phyloP scores from a whole-genome alignment of 92 coral and sea anemone genomes.

The Phenganax stokvisi region DNA sequence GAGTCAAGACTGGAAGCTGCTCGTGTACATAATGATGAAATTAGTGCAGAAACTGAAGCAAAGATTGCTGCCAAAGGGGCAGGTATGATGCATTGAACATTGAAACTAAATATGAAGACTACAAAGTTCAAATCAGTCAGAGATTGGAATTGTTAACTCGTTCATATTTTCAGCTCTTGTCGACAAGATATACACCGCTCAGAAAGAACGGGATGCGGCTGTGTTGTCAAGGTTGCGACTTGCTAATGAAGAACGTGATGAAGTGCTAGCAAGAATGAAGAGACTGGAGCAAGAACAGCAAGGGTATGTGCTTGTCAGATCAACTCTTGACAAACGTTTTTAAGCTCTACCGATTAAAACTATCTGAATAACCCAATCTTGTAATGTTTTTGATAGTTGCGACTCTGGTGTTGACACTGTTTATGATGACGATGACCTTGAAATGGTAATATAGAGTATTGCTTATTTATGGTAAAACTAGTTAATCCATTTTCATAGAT shows the following conservation, averaged over 20 bases:
- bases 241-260: conserved; percentile 78
- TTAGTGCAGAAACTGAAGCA: conserved; percentile 72
- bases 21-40: conserved; percentile 73
- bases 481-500: not conserved
- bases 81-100: not conserved
- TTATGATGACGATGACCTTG: conserved; percentile 86
- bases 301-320: conserved; percentile 43
- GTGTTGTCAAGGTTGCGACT: conserved; percentile 75
- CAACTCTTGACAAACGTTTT: not conserved
- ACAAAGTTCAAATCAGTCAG: not conserved
- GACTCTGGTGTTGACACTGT: conserved; percentile 98
- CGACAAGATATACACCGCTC: conserved; percentile 93
- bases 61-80: conserved; percentile 57
- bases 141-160: not conserved
- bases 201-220: conserved; percentile 91
- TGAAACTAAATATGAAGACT: not conserved
- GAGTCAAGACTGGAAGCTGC: conserved; percentile 85
- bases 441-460: conserved; percentile 46
- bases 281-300: conserved; percentile 84
- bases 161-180: conserved; percentile 65
- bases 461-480: not conserved
- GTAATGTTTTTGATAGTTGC: conserved; percentile 58
- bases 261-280: conserved; percentile 66
- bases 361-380: not conserved
- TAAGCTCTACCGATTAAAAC: too few relatives aligned